Conservation (phyloP, 2,888 invertebrate species). For the Papilio demoleus region DNA sequence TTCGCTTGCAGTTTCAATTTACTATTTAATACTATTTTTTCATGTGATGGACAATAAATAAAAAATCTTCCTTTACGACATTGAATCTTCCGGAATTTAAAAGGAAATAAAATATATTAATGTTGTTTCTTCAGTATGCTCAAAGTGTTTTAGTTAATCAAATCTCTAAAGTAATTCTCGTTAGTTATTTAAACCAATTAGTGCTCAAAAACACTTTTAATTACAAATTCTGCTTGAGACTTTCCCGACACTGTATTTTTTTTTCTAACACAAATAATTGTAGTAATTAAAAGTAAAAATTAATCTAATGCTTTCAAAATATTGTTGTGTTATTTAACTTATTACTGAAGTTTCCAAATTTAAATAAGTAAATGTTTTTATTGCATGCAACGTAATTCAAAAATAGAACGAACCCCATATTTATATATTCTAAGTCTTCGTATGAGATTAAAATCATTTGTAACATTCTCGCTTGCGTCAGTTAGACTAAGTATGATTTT, state of each 20-base stretch:
- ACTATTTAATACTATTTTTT: no score
- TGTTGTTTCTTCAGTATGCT: background rate
- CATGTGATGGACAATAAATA: no score
- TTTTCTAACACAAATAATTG: background rate
- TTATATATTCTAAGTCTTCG: no score
- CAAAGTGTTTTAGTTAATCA: slow-evolving; percentile 7
- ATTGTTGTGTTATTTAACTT: no score
- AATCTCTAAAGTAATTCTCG: slow-evolving; percentile 14
- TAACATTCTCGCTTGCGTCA: background rate
- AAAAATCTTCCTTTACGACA: background rate
- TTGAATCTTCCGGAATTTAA: background rate
- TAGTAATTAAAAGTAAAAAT: background rate
- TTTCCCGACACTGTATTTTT: background rate
- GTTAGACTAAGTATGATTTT: slow-evolving; percentile 19
- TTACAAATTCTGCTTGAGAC: slow-evolving; percentile 18
- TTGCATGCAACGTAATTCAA: no score
- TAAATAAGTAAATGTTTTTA: no score
- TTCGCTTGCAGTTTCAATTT: no score
- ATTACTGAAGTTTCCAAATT: no score
- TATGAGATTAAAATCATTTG: background rate
- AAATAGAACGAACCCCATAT: no score
- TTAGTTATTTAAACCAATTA: slow-evolving; percentile 30
- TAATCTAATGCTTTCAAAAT: background rate
- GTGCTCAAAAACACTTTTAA: slow-evolving; percentile 20
- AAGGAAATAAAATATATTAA: background rate